Percentiles rank a stretch among this genome's conserved stretches.
Evolutionary conservation across 2,888 invertebrate genomes (phyloP).

Genomic region (Nemotelus pantherinus): DNA sequence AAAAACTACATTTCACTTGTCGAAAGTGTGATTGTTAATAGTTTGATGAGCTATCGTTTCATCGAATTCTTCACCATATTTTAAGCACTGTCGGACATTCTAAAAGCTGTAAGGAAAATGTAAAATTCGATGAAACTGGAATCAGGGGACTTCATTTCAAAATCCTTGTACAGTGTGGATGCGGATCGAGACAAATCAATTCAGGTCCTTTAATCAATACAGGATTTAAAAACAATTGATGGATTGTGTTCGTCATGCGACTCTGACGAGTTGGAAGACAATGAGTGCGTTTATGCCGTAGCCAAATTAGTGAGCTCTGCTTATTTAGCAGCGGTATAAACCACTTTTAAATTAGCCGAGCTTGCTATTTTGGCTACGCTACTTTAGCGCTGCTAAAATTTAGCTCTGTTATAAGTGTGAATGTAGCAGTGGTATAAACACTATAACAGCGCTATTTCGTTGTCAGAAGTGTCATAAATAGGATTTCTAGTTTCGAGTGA

Average conservation of each 20-base stretch:
- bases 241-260: neutral
- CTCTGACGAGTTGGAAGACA: neutral
- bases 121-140: neutral
- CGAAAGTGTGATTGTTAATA: neutral
- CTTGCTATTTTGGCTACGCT: no score
- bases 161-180: slow-evolving; percentile 9
- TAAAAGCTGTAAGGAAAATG: neutral
- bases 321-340: no score
- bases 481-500: no score
- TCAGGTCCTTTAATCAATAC: neutral
- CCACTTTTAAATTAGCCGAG: no score
- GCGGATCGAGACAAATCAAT: neutral
- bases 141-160: neutral
- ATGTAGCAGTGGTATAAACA: no score
- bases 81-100: neutral
- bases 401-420: no score
- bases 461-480: no score
- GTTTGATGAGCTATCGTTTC: neutral
- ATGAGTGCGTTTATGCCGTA: no score
- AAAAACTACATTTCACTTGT: neutral
- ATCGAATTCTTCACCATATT: neutral
- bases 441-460: no score
- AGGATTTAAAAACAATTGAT: neutral
- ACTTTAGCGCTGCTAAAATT: no score
- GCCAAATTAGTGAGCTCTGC: no score